Base-by-base conservation (phyloP, 2,797 vertebrate species). In the Melanotaenia parkinsoni region DNA sequence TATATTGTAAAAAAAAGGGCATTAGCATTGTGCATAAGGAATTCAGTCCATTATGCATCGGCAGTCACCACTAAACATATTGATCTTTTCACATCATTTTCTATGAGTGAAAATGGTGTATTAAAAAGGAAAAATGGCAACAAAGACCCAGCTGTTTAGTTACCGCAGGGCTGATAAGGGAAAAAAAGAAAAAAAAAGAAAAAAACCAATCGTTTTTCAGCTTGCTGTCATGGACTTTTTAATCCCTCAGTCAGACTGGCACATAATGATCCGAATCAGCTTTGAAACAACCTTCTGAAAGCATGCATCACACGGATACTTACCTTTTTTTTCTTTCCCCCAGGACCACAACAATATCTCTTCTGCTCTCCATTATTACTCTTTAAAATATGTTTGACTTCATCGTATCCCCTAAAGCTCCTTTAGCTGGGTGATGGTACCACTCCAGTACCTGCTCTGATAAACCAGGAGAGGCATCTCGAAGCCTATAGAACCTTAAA, bases 1-100 rank as follows among this genome's bases (percentile, higher is more conserved):
- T 54, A 72, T 57, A 77, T 57, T 54, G 58, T 50, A 71, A 76
- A 72, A 77, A 77, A 72, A 72, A 43, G 80, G 83, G 82, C 83
- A 86, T 83, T 80, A 72, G 65, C 54, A 75, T 64, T 63, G 59
- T 53, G 66, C 35, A 72, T 40, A 63, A 38, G 63, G 4, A 13
- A 18, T 3, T 24, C 57, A 54, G 62, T 35, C 24, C 30, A 40
- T 40, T 40, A 59, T 58, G 35, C 2, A 1, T 76, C 47, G 56
- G 8, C 14, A 53, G 47, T 70, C 47, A 54, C 32, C 58, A 63
- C 30, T 58, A 9, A 67, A 57, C 33, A 64, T 45, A 2, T 33
- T 54, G 18, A 38, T 47, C 53, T 73, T 81, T 81, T 85, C 61
- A 54, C 43, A 68, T 20, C 26, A 33, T 67, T 72, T 76, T 67